Evolutionary conservation across 2,888 invertebrate genomes (phyloP).

Genomic region (Drosophila quasianomalipes): DNA sequence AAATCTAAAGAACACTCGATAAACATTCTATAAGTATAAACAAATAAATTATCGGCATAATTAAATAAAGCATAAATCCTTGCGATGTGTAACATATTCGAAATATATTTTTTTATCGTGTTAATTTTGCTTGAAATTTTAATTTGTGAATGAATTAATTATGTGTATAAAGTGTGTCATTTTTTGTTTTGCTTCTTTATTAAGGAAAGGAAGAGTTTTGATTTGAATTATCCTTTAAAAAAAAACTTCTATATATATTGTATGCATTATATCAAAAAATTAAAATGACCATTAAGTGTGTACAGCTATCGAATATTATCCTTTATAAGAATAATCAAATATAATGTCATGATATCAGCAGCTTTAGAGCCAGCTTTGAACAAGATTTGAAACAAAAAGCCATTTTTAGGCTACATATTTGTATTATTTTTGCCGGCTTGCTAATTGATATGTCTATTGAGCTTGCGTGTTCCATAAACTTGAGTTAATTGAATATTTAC

Average conservation of each 20-base stretch:
- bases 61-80: background rate
- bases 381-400: background rate
- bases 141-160: conserved; percentile 3
- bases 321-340: background rate
- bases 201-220: background rate
- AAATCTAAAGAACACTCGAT: background rate
- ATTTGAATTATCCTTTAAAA: background rate
- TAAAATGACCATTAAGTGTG: background rate
- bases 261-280: background rate
- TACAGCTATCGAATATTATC: background rate
- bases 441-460: conserved; percentile 28
- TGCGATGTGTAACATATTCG: background rate
- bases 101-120: conserved; percentile 25
- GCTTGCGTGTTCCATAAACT: conserved; percentile 22
- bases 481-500: conserved; percentile 11
- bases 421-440: conserved; percentile 23
- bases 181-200: conserved; percentile 9
- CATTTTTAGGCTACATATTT: background rate
- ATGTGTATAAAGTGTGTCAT: conserved; percentile 1
- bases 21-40: background rate
- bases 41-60: background rate
- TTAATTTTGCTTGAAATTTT: background rate
- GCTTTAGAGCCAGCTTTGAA: background rate
- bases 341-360: background rate
- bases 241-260: background rate